Base-by-base conservation (phyloP, 2,888 invertebrate species). In the Drosophila pseudotakahashii region DNA sequence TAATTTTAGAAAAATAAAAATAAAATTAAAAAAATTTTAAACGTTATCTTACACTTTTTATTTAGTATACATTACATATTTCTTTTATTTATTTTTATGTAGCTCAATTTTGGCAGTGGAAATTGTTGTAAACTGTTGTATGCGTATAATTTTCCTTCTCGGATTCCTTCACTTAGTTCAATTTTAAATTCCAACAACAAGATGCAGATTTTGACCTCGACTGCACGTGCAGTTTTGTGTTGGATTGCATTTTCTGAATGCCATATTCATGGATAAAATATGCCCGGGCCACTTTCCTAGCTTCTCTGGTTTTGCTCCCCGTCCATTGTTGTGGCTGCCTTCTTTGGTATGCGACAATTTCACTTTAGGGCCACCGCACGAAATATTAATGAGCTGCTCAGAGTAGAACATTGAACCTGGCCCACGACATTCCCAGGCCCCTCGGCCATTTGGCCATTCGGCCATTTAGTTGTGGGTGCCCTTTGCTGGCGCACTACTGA, bases 341-440 rank as follows among this genome's bases (percentile, higher is more conserved):
- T 47, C 45, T 30, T 63, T 51, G 88, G 83, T 77, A 89, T 89
- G 85, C 77, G 78, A 82, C 82, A 88, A 80, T 89, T 89, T 89
- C 89, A 89, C 89, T 89, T 89, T 89, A 84, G 81, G 77, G 74
- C 54, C 62, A 67, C 73, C 76, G 81, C 73, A 54, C 54, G 54
- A 78, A 88, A 84, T 88, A 89, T 76, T 82, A 88, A 88, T 88
- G 84, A 89, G 88, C 55, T 63, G 50, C 52, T n/a, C 44, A 36
- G 41, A 7, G 71, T 58, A 80, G 80, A 83, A 83, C 83, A 76
- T 75, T 85, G 71, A 81, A 77, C 72, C 66, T 44, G 42, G 50
- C 41, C 55, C 58, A 61, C 61, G 55, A 41, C 19, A 36, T 53
- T 58, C 53, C 50, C 62, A 30, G 10, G 39, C 10, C 37, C 14